Evolutionary conservation across 2,113 vertebrate genomes (phyloP).

Genomic region (Corythaeola cristata): DNA sequence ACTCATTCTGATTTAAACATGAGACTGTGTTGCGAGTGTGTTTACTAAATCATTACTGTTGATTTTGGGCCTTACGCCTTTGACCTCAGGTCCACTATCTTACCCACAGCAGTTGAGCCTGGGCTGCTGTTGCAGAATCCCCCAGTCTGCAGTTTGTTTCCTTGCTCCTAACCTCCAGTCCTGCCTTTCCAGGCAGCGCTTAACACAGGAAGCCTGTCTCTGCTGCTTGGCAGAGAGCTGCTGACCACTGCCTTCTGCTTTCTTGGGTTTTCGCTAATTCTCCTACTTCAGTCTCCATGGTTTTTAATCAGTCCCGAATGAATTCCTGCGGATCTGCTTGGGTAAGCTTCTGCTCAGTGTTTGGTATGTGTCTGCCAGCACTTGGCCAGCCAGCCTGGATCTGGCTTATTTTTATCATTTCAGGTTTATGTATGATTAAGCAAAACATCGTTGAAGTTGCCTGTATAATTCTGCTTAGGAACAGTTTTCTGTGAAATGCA

Average conservation of each 20-base stretch:
- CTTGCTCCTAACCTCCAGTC: background rate
- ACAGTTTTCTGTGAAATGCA: background rate
- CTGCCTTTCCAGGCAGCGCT: background rate
- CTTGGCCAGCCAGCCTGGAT: background rate
- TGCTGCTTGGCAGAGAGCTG: background rate
- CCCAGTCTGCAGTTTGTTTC: background rate
- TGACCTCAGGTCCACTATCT: background rate
- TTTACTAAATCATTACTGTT: background rate
- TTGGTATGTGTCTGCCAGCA: background rate
- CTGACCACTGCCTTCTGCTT: background rate
- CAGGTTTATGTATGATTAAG: background rate
- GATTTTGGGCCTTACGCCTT: background rate
- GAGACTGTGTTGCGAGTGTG: background rate
- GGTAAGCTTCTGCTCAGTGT: background rate
- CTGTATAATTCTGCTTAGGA: background rate
- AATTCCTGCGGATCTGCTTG: background rate
- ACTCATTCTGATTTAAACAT: background rate
- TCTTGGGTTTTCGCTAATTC: background rate
- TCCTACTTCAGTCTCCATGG: background rate
- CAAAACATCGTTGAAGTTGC: background rate
- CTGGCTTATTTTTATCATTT: background rate
- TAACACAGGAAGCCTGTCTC: background rate
- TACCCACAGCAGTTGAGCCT: background rate
- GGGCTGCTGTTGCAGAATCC: background rate
- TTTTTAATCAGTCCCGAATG: background rate